Base-by-base conservation (phyloP, 2,888 invertebrate species). In the Rhyacophila evoluta region DNA sequence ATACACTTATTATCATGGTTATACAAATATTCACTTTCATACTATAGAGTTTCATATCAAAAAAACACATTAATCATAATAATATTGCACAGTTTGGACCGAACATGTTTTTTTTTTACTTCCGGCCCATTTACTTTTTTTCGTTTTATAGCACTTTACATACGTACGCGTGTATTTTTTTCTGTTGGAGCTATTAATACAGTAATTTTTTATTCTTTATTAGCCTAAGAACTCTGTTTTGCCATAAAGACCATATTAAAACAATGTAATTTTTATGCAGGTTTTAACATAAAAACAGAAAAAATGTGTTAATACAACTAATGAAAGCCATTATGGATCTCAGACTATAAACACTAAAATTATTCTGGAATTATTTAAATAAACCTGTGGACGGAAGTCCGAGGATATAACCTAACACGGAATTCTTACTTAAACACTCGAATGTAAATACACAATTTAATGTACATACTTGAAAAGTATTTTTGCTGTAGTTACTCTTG, bases 201-300 rank as follows among this genome's bases (percentile, higher is more conserved):
- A 55, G 55, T 12, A 55, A 55, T 55, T 19, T 55, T 55, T 55
- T 55, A 25, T 55, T 55, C 15, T 55, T 55, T 55, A 55, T 55
- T 55, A 55, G 15, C 5, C 10, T 19, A 55, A 55, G 25, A 55
- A 55, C 55, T 55, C 55, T 25, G 25, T 19, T 8, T 55, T 55
- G 25, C 55, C 25, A 25, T 55, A 8, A 55, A 25, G 55, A 19
- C 15, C 15, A 15, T 55, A 55, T 6, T 55, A 55, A 55, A 25
- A 55, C 8, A n/a, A 55, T 19, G 55, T 55, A 19, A 19, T 55
- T 55, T n/a, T 55, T 55, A 25, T 41, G 8, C 25, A 55, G 19
- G 25, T 55, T 12, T 55, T 10, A 55, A 41, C 41, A 41, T 15
- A 15, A 15, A 41, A 41, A 41, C 41, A 15, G 1, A 55, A 55